These are phyloP conservation scores for Protobothrops mucrosquamatus DNA, from an alignment of 2,113 vertebrate genomes.

Conservation along the genomic window DNA sequence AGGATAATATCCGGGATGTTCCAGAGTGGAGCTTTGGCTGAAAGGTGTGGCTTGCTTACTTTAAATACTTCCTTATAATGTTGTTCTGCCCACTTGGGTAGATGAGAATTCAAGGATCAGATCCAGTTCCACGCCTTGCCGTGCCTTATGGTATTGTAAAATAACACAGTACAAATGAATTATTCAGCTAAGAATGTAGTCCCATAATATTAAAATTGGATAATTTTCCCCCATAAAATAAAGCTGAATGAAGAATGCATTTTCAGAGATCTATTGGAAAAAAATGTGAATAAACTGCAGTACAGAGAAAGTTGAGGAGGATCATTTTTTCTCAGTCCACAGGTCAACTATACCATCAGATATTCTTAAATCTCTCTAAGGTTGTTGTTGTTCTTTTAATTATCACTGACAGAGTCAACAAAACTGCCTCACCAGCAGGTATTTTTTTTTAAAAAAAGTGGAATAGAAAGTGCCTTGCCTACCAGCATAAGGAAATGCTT, in stretches of 20 bases:
- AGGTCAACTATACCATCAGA: slow-evolving; percentile 8
- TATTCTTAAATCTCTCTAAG: slow-evolving; percentile 19
- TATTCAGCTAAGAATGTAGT: slow-evolving; percentile 4
- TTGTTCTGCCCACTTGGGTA: background rate
- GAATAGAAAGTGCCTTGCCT: slow-evolving; percentile 32
- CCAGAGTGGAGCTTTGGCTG: background rate
- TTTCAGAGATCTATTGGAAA: slow-evolving; percentile 12
- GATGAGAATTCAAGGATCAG: background rate
- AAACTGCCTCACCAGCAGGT: background rate
- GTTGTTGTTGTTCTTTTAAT: slow-evolving; percentile 31
- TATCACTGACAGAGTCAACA: slow-evolving; percentile 33
- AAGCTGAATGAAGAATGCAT: background rate
- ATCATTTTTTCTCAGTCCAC: slow-evolving; percentile 16
- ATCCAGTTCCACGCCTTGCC: background rate
- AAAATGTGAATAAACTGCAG: fast-evolving
- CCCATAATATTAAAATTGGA: background rate
- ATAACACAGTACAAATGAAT: background rate
- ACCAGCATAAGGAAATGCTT: slow-evolving; percentile 33
- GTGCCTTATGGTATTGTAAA: background rate
- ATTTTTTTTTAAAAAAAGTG: slow-evolving; percentile 43
- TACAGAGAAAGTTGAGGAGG: fast-evolving
- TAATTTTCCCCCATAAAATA: background rate
- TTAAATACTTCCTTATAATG: background rate
- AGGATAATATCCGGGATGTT: background rate
- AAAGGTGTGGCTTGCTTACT: background rate